Percentiles rank a stretch among this genome's conserved stretches.
Conservation (phyloP, 2,797 vertebrate species). For the Molossus molossus region DNA sequence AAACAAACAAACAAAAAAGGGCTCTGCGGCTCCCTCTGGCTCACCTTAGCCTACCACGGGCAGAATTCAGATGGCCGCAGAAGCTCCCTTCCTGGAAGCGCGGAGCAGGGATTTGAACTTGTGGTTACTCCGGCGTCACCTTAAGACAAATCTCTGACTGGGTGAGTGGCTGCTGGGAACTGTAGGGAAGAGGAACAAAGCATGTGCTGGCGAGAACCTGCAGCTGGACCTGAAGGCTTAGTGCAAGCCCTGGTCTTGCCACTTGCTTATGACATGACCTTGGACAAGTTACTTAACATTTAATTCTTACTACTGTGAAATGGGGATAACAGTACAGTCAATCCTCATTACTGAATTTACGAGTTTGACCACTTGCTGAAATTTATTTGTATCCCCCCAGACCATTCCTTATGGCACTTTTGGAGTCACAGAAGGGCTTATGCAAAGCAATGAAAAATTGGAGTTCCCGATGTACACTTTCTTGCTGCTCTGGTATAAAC, state of each 20-base stretch:
- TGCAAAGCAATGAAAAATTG: background rate
- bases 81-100: background rate
- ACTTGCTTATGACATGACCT: background rate
- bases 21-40: background rate
- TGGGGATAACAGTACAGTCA: background rate
- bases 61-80: background rate
- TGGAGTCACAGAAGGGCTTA: background rate
- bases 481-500: background rate
- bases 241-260: no score
- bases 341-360: background rate
- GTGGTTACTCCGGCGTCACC: no score
- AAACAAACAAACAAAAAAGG: background rate
- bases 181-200: background rate
- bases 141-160: background rate
- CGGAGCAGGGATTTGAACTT: background rate
- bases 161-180: fast-evolving
- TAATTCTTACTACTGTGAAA: background rate
- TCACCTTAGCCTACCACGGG: background rate
- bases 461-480: fast-evolving
- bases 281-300: background rate
- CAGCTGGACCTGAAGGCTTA: background rate
- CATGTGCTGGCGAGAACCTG: background rate
- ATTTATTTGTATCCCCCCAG: background rate
- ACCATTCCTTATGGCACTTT: fast-evolving
- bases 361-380: background rate